A percentile compares a stretch with the other conserved stretches of the same genome.
phyloP scores from a whole-genome alignment of 2,113 vertebrate genomes.

The Lates calcarifer region DNA sequence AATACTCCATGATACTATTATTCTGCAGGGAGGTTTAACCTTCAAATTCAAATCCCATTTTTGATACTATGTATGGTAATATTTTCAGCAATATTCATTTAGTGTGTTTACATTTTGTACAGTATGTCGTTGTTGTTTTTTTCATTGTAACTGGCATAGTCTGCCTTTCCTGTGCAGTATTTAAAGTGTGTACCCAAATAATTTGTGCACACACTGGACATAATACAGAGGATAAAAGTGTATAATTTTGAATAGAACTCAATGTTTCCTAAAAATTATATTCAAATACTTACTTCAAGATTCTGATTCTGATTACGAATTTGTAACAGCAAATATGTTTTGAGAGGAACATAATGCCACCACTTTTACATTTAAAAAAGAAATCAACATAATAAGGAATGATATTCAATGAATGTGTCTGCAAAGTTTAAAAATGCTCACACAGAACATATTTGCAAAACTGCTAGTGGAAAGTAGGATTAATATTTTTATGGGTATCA shows the following conservation, averaged over 20 bases:
- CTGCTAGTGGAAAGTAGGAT: constrained; percentile 29
- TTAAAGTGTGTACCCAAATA: background rate
- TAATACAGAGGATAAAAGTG: background rate
- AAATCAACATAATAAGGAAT: background rate
- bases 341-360: background rate
- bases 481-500: constrained; percentile 36
- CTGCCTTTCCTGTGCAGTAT: background rate
- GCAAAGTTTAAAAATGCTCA: background rate
- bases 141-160: background rate
- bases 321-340: background rate
- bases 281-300: too few relatives aligned
- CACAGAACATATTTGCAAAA: constrained; percentile 1
- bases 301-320: background rate
- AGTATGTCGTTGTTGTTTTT: too few relatives aligned
- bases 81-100: background rate
- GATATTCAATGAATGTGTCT: constrained; percentile 15
- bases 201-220: background rate
- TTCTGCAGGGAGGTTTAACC: background rate
- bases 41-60: background rate
- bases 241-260: background rate
- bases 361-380: background rate
- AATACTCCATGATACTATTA: background rate
- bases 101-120: background rate
- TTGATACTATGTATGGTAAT: background rate
- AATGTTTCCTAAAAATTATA: background rate